Percentiles rank a stretch among this genome's conserved stretches.
These are phyloP conservation scores for Ferdinandea cuprea DNA, from an alignment of 2,888 invertebrate species.

Conservation along the genomic window DNA sequence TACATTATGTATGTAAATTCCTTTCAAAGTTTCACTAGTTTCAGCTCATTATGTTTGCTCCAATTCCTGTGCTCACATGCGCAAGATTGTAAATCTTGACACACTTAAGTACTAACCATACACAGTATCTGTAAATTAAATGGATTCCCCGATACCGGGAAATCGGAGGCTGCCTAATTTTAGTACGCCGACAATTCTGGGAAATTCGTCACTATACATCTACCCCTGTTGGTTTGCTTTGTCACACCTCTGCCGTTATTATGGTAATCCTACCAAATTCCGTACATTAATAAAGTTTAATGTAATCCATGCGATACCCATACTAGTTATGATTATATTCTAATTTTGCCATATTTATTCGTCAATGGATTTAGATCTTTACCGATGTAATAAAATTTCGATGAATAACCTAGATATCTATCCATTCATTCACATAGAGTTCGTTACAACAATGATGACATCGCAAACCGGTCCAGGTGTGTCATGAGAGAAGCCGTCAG, in stretches of 20 bases:
- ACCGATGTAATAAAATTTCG: conserved; percentile 7
- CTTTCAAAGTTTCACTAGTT: conserved; percentile 1
- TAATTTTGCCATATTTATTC: background rate
- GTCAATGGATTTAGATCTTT: conserved; percentile 2
- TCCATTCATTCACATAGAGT: background rate
- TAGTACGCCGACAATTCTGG: too few relatives aligned
- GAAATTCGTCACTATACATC: background rate
- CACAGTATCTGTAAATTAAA: background rate
- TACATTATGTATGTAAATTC: background rate
- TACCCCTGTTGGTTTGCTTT: background rate
- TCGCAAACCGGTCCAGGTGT: conserved; percentile 42
- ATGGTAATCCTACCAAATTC: background rate
- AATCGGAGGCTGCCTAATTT: too few relatives aligned
- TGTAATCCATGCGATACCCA: conserved; percentile 23
- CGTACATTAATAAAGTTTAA: conserved; percentile 4
- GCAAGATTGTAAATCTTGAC: background rate
- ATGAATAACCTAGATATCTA: conserved; percentile 7
- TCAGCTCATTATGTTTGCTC: background rate
- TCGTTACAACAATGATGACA: background rate
- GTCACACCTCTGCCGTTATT: conserved; percentile 27
- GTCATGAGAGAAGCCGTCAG: background rate
- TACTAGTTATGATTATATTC: conserved; percentile 28
- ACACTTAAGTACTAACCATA: background rate
- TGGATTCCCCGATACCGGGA: too few relatives aligned
- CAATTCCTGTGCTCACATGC: background rate